These are phyloP conservation scores for Sphaeramia orbicularis DNA, from an alignment of 2,797 vertebrate genomes.

Conservation along the genomic window DNA sequence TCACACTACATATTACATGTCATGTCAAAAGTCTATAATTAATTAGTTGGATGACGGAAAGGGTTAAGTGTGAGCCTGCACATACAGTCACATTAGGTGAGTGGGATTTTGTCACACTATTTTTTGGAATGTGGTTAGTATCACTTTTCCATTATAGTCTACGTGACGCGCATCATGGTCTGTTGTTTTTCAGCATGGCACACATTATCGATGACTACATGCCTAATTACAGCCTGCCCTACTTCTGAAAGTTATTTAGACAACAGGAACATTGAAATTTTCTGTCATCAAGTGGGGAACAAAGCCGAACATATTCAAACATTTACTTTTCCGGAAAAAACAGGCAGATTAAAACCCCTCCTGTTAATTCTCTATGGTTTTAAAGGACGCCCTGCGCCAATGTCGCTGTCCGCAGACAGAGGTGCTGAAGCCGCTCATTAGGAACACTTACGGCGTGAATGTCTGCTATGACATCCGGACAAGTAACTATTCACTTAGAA, in stretches of 20 bases:
- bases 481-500: background rate
- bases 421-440: slow-evolving; percentile 48
- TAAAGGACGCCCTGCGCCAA: slow-evolving; percentile 18
- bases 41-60: slow-evolving; percentile 34
- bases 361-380: background rate
- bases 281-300: slow-evolving; percentile 2
- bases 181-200: slow-evolving; percentile 10
- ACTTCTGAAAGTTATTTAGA: slow-evolving; percentile 46
- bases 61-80: slow-evolving; percentile 25
- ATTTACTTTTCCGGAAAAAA: background rate
- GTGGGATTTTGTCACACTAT: slow-evolving; percentile 18
- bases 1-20: slow-evolving; percentile 30
- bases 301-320: background rate
- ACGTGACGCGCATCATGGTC: slow-evolving; percentile 8
- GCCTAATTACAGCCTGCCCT: slow-evolving; percentile 48
- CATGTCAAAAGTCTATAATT: slow-evolving; percentile 28
- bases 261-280: background rate
- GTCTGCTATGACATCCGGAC: background rate
- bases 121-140: slow-evolving; percentile 14
- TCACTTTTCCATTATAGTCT: slow-evolving; percentile 5
- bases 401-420: slow-evolving; percentile 53
- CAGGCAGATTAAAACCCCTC: background rate
- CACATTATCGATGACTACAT: slow-evolving; percentile 23
- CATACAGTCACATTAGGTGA: slow-evolving; percentile 24
- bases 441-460: background rate